phyloP scores from a whole-genome alignment of 1,140 invertebrate species.

The Sitobion miscanthi region DNA sequence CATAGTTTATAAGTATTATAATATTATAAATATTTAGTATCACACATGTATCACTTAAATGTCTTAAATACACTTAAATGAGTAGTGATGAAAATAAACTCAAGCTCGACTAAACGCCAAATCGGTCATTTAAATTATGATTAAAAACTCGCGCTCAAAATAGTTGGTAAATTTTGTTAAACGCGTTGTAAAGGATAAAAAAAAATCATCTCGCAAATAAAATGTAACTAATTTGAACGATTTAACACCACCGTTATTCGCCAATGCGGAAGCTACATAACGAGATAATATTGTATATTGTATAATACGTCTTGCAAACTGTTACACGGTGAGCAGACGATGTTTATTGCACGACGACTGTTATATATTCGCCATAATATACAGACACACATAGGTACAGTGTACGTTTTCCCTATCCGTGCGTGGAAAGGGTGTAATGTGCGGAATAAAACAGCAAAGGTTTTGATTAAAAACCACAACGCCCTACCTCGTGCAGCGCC shows the following conservation, averaged over 20 bases:
- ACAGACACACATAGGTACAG: not conserved
- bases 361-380: not conserved
- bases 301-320: not conserved
- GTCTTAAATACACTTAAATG: not conserved
- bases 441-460: not conserved
- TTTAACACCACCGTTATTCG: not conserved
- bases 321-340: not conserved
- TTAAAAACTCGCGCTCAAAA: not conserved
- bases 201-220: not conserved
- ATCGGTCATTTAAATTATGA: not conserved
- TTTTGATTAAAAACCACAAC: slow-evolving; percentile 23
- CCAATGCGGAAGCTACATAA: not conserved
- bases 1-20: not conserved
- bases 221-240: not conserved
- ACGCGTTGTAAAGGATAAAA: not conserved
- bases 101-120: not conserved
- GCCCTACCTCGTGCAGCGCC: not conserved
- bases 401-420: not conserved
- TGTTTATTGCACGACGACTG: not conserved
- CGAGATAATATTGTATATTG: too few relatives aligned
- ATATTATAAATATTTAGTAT: not conserved
- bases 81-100: not conserved
- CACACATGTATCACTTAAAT: not conserved
- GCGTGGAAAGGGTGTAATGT: too few relatives aligned
- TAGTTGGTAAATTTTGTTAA: not conserved